These are phyloP conservation scores for Etheostoma nigrum DNA, from an alignment of 2,797 vertebrate species.

Conservation along the genomic window DNA sequence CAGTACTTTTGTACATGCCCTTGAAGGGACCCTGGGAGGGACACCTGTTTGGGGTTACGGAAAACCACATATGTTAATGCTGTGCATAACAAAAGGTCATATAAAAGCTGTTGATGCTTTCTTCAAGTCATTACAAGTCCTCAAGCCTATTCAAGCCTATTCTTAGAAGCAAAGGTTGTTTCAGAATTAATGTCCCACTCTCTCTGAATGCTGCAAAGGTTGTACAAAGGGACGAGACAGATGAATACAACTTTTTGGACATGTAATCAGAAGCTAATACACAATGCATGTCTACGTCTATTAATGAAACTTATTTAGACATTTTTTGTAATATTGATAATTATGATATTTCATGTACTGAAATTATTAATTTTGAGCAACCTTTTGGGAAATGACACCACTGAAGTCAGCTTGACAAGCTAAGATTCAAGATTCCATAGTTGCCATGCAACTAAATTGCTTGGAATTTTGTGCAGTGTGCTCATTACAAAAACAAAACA, in stretches of 20 bases:
- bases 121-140: constrained; percentile 24
- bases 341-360: constrained; percentile 26
- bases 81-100: constrained; percentile 40
- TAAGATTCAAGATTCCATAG: background rate
- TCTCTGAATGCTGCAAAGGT: constrained; percentile 22
- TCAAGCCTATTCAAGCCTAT: constrained; percentile 13
- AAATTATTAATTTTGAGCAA: constrained; percentile 37
- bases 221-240: constrained; percentile 17
- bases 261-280: background rate
- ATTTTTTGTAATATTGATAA: background rate
- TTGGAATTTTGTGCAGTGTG: too few species aligned
- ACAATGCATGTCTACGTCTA: constrained; percentile 4
- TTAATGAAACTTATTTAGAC: constrained; percentile 7
- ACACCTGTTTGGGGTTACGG: constrained; percentile 54
- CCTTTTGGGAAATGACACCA: constrained; percentile 31
- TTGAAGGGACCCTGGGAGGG: constrained; percentile 30
- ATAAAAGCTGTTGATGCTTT: constrained; percentile 36
- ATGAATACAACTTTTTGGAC: constrained; percentile 6
- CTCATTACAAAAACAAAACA: too few species aligned
- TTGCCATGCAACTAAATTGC: too few species aligned
- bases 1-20: constrained; percentile 39
- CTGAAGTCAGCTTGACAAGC: constrained; percentile 27
- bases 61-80: constrained; percentile 58
- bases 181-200: constrained; percentile 22
- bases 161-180: constrained; percentile 18